phyloP scores from a whole-genome alignment of 2,888 invertebrate species.

The Melanophora roralis region DNA sequence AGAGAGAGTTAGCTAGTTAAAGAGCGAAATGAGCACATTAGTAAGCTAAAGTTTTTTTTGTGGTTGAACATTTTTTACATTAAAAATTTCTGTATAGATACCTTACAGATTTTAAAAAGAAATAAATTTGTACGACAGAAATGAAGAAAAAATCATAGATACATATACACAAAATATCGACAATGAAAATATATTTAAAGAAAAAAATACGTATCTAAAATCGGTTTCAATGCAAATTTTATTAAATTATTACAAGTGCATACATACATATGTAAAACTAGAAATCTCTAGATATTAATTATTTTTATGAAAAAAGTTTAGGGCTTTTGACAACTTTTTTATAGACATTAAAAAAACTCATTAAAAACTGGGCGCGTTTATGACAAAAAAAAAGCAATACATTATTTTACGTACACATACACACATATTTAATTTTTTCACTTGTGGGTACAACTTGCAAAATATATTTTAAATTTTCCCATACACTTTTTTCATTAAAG shows the following conservation, averaged over 20 bases:
- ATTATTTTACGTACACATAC: too few species aligned
- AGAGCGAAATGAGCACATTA: background rate
- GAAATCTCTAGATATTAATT: too few species aligned
- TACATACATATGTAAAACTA: too few species aligned
- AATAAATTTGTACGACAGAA: constrained; percentile 52
- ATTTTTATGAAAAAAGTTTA: background rate
- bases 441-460: constrained; percentile 24
- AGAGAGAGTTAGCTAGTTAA: background rate
- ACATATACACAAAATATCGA: constrained; percentile 65
- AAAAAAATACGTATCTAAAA: constrained; percentile 29
- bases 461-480: constrained; percentile 30
- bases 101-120: constrained; percentile 59
- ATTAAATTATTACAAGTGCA: constrained; percentile 20
- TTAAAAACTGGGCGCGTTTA: constrained; percentile 66
- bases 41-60: background rate
- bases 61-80: background rate
- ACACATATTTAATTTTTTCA: background rate
- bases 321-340: constrained; percentile 22
- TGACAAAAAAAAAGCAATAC: background rate
- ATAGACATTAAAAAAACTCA: constrained; percentile 54
- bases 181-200: constrained; percentile 52
- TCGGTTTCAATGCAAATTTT: constrained; percentile 41
- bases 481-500: background rate
- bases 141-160: constrained; percentile 61
- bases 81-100: constrained; percentile 53